phyloP scores from a whole-genome alignment of 2,113 vertebrate genomes.

The Girardinichthys multiradiatus region DNA sequence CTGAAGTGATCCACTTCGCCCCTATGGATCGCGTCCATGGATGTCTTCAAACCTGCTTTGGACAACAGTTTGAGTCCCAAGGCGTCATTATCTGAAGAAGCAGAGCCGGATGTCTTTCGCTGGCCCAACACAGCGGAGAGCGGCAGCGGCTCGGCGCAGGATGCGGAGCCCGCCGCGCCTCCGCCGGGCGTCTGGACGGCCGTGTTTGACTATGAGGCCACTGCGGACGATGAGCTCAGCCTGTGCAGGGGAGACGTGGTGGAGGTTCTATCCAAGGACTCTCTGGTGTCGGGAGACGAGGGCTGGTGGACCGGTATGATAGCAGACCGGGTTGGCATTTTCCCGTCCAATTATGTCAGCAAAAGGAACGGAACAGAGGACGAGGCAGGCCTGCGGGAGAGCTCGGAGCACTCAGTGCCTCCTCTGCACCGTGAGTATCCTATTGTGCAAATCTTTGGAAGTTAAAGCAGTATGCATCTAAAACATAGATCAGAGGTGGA shows the following conservation, averaged over 20 bases:
- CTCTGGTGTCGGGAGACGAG: constrained; percentile 93
- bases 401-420: constrained; percentile 65
- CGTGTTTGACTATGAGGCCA: constrained; percentile 96
- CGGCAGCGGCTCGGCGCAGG: constrained; percentile 48
- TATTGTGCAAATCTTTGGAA: constrained; percentile 28
- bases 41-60: constrained; percentile 79
- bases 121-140: constrained; percentile 64
- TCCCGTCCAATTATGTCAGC: constrained; percentile 96
- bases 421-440: constrained; percentile 79
- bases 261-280: constrained; percentile 94
- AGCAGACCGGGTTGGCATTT: constrained; percentile 93
- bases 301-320: constrained; percentile 98
- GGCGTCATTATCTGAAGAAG: constrained; percentile 58
- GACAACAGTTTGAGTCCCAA: constrained; percentile 69
- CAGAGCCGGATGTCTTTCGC: constrained; percentile 68
- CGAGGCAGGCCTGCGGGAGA: constrained; percentile 70
- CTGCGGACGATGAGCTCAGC: constrained; percentile 94
- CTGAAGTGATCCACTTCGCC: constrained; percentile 74
- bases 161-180: constrained; percentile 29
- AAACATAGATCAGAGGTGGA: constrained; percentile 3
- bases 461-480: constrained; percentile 1
- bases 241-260: constrained; percentile 92
- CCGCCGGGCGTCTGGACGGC: constrained; percentile 86
- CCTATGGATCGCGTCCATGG: constrained; percentile 84
- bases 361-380: constrained; percentile 83